phyloP scores from a whole-genome alignment of 2,888 invertebrate genomes.

The Galeruca laticollis region DNA sequence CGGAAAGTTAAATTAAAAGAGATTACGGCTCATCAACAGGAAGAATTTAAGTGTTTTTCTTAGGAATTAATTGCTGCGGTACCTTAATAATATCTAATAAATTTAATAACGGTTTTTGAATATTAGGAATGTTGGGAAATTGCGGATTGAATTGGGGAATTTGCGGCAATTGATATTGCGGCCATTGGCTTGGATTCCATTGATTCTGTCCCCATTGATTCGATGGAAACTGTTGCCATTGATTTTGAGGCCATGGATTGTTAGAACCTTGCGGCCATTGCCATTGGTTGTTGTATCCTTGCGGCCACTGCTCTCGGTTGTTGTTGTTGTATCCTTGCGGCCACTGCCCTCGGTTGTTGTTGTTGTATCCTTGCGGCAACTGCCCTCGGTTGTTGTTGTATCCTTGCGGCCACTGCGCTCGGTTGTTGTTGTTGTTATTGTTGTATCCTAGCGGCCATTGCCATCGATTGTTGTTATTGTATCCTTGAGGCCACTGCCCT shows the following conservation, averaged over 20 bases:
- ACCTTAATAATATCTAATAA: slow-evolving; percentile 42
- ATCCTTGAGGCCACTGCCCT: background rate
- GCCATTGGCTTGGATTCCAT: slow-evolving; percentile 17
- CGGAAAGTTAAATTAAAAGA: no score
- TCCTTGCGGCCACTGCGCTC: slow-evolving; percentile 1
- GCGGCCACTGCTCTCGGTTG: background rate
- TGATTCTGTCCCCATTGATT: slow-evolving; percentile 6
- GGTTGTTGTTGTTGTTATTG: background rate
- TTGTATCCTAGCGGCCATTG: background rate
- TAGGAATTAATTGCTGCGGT: slow-evolving; percentile 27
- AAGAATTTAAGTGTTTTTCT: background rate
- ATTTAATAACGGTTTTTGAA: slow-evolving; percentile 26
- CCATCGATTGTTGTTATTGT: background rate
- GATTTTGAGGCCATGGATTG: slow-evolving; percentile 13
- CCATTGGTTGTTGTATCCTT: background rate
- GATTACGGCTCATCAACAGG: no score
- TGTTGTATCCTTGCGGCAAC: background rate
- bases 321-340: background rate
- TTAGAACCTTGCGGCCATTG: background rate
- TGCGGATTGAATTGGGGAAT: slow-evolving; percentile 27
- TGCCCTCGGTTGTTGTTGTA: background rate
- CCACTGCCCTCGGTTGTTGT: background rate
- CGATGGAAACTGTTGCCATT: slow-evolving; percentile 2
- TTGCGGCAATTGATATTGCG: slow-evolving; percentile 27
- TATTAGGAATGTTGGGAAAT: slow-evolving; percentile 19